A percentile compares a stretch with the other conserved stretches of the same genome.
phyloP scores from a whole-genome alignment of 2,888 invertebrate species.

The Sipunculus nudus region DNA sequence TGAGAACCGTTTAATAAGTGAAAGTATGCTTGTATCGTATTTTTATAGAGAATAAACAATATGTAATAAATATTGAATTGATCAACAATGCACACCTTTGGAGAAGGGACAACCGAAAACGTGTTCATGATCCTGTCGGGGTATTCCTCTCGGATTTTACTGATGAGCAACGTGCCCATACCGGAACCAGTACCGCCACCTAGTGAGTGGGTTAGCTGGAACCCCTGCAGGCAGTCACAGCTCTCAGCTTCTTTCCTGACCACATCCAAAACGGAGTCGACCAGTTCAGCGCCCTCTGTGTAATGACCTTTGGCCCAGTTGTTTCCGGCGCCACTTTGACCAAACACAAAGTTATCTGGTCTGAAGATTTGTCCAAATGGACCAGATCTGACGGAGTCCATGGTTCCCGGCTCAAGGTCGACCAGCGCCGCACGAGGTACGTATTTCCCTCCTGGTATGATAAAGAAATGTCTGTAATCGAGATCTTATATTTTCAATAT shows the following conservation, averaged over 20 bases:
- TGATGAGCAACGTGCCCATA: constrained; percentile 89
- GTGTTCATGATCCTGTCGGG: constrained; percentile 99
- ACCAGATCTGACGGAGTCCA: constrained; percentile 94
- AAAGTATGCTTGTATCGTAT: too few species aligned
- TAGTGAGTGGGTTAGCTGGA: constrained; percentile 72
- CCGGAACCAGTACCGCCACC: constrained; percentile 91
- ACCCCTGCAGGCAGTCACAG: constrained; percentile 64
- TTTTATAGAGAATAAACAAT: too few species aligned
- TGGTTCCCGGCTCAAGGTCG: constrained; percentile 94
- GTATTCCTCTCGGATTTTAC: constrained; percentile 96
- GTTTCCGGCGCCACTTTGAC: constrained; percentile 58
- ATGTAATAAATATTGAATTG: too few species aligned
- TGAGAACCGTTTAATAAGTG: too few species aligned
- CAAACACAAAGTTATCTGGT: constrained; percentile 88
- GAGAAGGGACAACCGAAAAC: constrained; percentile 91
- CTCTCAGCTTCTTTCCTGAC: constrained; percentile 62
- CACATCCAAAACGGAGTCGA: constrained; percentile 64
- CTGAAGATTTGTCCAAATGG: constrained; percentile 95
- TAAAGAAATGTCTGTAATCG: too few species aligned
- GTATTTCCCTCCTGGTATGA: constrained; percentile 86
- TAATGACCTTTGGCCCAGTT: constrained; percentile 63
- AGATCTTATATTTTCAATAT: too few species aligned
- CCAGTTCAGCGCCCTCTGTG: constrained; percentile 63
- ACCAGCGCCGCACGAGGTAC: constrained; percentile 92
- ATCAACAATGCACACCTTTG: constrained; percentile 76